Base-by-base conservation (phyloP, 1,140 invertebrate genomes). In the Drosophila seguyi region DNA sequence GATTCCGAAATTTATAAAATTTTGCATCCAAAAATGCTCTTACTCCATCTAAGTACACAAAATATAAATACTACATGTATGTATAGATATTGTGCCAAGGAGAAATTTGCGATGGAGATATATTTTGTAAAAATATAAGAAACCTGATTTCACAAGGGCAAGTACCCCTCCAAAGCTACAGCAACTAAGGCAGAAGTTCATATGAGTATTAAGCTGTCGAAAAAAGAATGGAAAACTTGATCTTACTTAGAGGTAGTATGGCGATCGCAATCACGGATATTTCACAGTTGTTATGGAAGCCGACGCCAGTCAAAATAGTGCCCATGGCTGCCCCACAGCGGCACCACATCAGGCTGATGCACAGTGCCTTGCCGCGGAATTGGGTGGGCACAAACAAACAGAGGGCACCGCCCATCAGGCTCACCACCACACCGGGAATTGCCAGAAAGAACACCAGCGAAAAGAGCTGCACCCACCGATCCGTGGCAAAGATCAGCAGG, bases 301-400 rank as follows among this genome's bases (percentile, higher is more conserved):
- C 45, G 11, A 42, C 41, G 5, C 83, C 83, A 29, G 81, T 53
- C 8, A 82, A n/a, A 2, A 61, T 42, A 7, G 82, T 53, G 5
- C 83, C 83, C 3, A 86, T 22, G 0, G 68, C 75, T 4, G 83
- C 83, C 1, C 83, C 83, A 39, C 55, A 79, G 0, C 83, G 71
- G 8, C 67, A 50, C 83, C 83, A 87, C 83, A 87, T 87, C 36
- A 87, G 31, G 25, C 83, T 69, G 2, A 87, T 87, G 31, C 83
- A 87, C 16, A 87, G 6, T 0, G 83, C 83, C 44, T 87, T 87
- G 13, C 41, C 83, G 1, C 83, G 79, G 3, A 86, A 8, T 18
- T 61, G 61, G 4, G 83, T 87, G 42, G 83, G 83, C 8, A 87
- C 63, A 50, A 82, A 79, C 4, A 61, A 50, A 1, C 85, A 68